Evolutionary conservation across 2,113 vertebrate genomes (phyloP).

Genomic region (Corythoichthys haematopterus): DNA sequence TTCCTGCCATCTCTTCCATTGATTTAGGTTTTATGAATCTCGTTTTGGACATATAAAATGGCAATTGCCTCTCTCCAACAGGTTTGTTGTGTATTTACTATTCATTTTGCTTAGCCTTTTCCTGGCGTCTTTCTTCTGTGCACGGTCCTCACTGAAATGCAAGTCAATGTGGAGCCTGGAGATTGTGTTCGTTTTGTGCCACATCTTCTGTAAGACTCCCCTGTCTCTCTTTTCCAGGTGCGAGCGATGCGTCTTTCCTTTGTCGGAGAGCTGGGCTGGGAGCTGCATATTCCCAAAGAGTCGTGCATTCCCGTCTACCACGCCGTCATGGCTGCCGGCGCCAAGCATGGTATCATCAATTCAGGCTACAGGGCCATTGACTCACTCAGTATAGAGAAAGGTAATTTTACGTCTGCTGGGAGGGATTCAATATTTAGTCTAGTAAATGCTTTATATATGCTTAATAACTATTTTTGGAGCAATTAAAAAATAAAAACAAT

Average conservation of each 20-base stretch:
- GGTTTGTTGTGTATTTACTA: background rate
- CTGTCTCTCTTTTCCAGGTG: conserved; percentile 49
- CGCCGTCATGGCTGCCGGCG: conserved; percentile 83
- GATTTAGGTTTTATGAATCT: background rate
- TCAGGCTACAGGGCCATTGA: conserved; percentile 95
- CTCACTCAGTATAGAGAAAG: conserved; percentile 96
- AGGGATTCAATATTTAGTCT: background rate
- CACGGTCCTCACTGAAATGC: conserved; percentile 20
- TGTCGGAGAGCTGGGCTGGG: conserved; percentile 95
- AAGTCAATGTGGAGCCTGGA: conserved; percentile 16
- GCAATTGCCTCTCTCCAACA: background rate
- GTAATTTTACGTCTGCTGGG: conserved; percentile 48
- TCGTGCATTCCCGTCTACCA: conserved; percentile 83
- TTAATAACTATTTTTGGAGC: no score
- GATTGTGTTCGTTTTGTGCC: conserved; percentile 11
- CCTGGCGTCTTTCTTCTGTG: background rate
- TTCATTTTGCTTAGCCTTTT: background rate
- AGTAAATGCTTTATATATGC: background rate
- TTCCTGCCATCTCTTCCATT: background rate
- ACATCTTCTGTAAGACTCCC: conserved; percentile 18
- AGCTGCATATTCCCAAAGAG: conserved; percentile 82
- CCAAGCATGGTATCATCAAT: conserved; percentile 79
- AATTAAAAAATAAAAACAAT: no score
- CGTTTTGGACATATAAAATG: background rate
- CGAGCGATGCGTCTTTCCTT: conserved; percentile 90